Base-by-base conservation (phyloP, 1,140 invertebrate species). In the Drosophila bocqueti region DNA sequence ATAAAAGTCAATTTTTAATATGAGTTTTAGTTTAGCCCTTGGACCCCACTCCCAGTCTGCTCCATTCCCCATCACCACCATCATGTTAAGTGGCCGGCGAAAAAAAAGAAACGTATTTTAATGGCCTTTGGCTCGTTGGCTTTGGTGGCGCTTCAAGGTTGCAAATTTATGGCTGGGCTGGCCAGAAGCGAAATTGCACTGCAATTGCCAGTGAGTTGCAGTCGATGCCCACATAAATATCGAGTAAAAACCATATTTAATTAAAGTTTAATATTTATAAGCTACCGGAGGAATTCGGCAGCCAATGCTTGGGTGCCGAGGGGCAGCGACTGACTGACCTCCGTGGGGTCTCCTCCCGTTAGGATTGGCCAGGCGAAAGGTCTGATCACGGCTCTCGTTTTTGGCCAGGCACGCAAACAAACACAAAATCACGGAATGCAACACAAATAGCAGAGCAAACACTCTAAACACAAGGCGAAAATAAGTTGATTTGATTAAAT, bases 261-360 rank as follows among this genome's bases (percentile, higher is more conserved):
- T 90, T 90, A 90, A 90, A 90, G 75, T 90, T 90, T 85, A 82
- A 90, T 90, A 90, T 90, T 90, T 90, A 90, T 90, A 90, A 90
- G 85, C 85, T 85, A 80, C 58, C 85, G 76, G 58, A 85, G 85
- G 85, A 90, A 82, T 90, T 82, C 66, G 55, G 50, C 76, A 72
- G 78, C 81, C 76, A 81, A 84, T 21, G 16, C 26, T 4, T 26
- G 16, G 54, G 71, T 60, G 78, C 63, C n/a, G 13, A 31, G 50
- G 52, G 52, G 34, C 34, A 24, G 21, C 16, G 15, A 16, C 34
- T 38, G 18, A 10, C 34, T 38, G 52, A 38, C 13, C 36, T 29
- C 52, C 54, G 36, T 10, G 9, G 18, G 31, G 29, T 45, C 47
- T 9, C 36, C n/a, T 34, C 5, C 10, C 29, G n/a, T 42, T 49